Percentiles rank a stretch among this genome's conserved stretches.
phyloP scores from a whole-genome alignment of 2,888 invertebrate species.

The Dioctria rufipes region DNA sequence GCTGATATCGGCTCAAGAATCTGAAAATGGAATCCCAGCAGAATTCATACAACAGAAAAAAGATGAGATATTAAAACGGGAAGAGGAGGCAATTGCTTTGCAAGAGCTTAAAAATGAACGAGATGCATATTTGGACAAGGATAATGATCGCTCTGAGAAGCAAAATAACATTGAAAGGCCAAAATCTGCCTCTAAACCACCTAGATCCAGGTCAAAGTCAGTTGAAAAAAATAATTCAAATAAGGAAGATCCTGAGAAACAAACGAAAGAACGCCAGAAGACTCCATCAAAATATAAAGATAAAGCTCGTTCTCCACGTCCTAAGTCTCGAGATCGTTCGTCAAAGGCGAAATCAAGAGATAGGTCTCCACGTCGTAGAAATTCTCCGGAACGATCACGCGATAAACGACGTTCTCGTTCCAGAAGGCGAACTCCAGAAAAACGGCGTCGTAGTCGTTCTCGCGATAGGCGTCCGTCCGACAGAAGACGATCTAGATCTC shows the following conservation, averaged over 20 bases:
- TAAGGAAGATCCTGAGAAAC: constrained; percentile 59
- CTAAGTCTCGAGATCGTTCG: constrained; percentile 66
- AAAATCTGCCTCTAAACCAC: constrained; percentile 60
- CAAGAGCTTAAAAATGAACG: constrained; percentile 43
- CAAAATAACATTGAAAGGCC: constrained; percentile 64
- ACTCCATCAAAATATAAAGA: constrained; percentile 64
- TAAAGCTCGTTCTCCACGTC: constrained; percentile 68
- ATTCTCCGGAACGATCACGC: constrained; percentile 60
- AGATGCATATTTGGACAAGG: constrained; percentile 62
- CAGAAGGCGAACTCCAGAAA: constrained; percentile 60
- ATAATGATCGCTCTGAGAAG: constrained; percentile 68
- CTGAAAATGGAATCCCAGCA: constrained; percentile 95
- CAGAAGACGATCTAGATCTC: constrained; percentile 64
- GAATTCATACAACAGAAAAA: constrained; percentile 96
- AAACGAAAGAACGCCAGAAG: constrained; percentile 47
- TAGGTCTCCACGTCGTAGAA: constrained; percentile 61
- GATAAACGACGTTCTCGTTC: constrained; percentile 64
- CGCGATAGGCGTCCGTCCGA: constrained; percentile 63
- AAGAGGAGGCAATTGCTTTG: constrained; percentile 64
- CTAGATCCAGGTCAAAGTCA: constrained; percentile 71
- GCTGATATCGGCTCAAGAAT: constrained; percentile 94
- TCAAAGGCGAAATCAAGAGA: constrained; percentile 66
- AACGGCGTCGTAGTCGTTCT: constrained; percentile 62
- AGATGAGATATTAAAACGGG: constrained; percentile 92
- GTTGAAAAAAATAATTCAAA: constrained; percentile 65